Base-by-base conservation (phyloP, 2,888 invertebrate species). In the Encarsia formosa region DNA sequence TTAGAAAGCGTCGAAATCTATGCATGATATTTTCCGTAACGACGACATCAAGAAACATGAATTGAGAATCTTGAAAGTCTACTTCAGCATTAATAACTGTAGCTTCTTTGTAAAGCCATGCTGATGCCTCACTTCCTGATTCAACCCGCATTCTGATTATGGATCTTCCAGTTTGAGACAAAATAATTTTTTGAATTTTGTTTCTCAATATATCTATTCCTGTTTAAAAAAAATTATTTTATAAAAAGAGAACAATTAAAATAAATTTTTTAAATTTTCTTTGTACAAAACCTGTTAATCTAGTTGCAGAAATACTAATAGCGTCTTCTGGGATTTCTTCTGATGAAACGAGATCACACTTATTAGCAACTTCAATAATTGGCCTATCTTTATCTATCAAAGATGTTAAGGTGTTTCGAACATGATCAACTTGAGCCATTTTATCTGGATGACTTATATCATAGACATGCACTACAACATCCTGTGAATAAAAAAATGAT, bases 361-460 rank as follows among this genome's bases (percentile, higher is more conserved):
- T 91, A 72, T 91, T 91, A 42, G 83, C 86, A 26, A 89, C 85
- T 61, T 82, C 81, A 45, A 89, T 77, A 3, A 77, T 64, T 20
- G 80, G 66, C 44, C 74, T 70, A 26, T 68, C 57, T 49, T 74
- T 68, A n/a, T 63, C 59, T 6, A 76, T 68, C 60, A 91, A 71
- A 2, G 73, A 70, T 51, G 77, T 62, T 19, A 93, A 73, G 0
- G 88, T 90, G 18, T 77, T 63, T 26, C 82, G 65, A 0, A 93
- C 91, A 62, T 86, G 86, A 22, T 80, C 74, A 32, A 80, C 76
- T 73, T 93, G 91, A 18, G 82, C 81, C 45, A 69, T 61, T 61
- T 77, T 76, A 67, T 89, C 86, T 4, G 85, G 84, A 71, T 90
- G 87, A 55, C 90, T 87, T 1, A 84, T 69, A 70, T 92, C 92